Base-by-base conservation (phyloP, 30 jellyfish, hydroid and myxozoan species). In the Clytia hemisphaerica region DNA sequence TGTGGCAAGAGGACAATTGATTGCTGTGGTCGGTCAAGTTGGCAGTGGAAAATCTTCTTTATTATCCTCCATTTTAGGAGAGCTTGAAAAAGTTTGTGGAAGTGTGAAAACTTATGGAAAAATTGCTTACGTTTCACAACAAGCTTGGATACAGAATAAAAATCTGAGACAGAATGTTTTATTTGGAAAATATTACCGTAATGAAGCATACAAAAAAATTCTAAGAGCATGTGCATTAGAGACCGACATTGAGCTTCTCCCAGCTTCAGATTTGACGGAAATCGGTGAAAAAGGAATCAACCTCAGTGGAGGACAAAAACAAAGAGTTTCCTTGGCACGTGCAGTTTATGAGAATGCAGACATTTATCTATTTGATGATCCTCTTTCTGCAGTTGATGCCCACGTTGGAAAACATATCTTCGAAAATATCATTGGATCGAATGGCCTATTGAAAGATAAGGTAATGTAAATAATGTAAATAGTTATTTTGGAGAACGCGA, bases 261-360 rank as follows among this genome's bases (percentile, higher is more conserved):
- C 61, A 4, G 81, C 19, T 16, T 79, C 80, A 6, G 78, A 38
- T 35, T 58, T 37, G 29, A 69, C 81, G 26, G 81, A 69, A 58
- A 69, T 69, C 18, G 81, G 81, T 14, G 81, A 69, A 35, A 69
- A 69, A 15, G 81, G 81, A 26, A 45, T 69, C 10, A 69, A 69
- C 75, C 15, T 69, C 28, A 69, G 81, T 53, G 81, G 81, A 5
- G 81, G 81, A 15, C 81, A 69, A 53, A 69, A 45, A 61, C 81
- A 69, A 31, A 19, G 81, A 4, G 67, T 69, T 16, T 6, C 59
- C 21, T 16, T 69, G 4, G 81, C 81, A 5, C 30, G 81, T 10
- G 81, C 81, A 12, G 61, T 55, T 55, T 69, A 69, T 45, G 75
- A 50, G 14, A 55, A 69, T 24, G 31, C 81, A 22, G 81, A 69